phyloP scores from a whole-genome alignment of 53 echinoderm and acorn worm species.

The Pentamera pediparva region DNA sequence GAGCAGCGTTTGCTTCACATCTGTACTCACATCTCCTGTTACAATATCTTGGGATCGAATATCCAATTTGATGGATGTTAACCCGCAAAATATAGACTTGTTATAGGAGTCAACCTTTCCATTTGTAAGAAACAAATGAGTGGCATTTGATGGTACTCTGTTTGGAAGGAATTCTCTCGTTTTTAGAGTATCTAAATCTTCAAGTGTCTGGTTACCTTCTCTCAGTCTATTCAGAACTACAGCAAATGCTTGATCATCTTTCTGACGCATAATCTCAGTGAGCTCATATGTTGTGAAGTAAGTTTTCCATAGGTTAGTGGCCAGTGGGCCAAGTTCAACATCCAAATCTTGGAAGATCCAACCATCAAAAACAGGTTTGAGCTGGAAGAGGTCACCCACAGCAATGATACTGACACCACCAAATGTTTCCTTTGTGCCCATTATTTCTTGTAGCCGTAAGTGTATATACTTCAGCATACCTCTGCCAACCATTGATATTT shows the following conservation, averaged over 20 bases:
- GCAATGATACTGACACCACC: not conserved
- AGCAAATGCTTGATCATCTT: slow-evolving; percentile 20
- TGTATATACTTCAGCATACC: not conserved
- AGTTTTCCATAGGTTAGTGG: not conserved
- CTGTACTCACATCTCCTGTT: too few relatives aligned
- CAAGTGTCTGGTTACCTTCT: slow-evolving; percentile 5
- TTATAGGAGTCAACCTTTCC: too few relatives aligned
- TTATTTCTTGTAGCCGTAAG: not conserved
- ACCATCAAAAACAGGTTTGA: slow-evolving; percentile 38
- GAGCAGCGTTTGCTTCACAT: too few relatives aligned
- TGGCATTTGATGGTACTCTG: too few relatives aligned
- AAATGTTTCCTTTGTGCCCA: not conserved
- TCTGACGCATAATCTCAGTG: slow-evolving; percentile 18
- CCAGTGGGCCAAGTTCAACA: slow-evolving; percentile 24
- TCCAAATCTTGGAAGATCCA: slow-evolving; percentile 28
- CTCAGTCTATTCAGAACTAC: not conserved
- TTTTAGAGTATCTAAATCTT: slow-evolving; percentile 1
- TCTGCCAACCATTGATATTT: slow-evolving; percentile 40
- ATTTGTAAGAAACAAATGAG: too few relatives aligned
- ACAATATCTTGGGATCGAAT: too few relatives aligned
- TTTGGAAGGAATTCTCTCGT: slow-evolving; percentile 2
- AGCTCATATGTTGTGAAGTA: not conserved
- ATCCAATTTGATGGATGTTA: too few relatives aligned
- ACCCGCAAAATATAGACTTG: too few relatives aligned
- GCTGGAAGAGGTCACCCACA: slow-evolving; percentile 21